Percentiles rank a stretch among this genome's conserved stretches.
phyloP scores from a whole-genome alignment of 2,888 invertebrate species.

The Eulithis prunata region DNA sequence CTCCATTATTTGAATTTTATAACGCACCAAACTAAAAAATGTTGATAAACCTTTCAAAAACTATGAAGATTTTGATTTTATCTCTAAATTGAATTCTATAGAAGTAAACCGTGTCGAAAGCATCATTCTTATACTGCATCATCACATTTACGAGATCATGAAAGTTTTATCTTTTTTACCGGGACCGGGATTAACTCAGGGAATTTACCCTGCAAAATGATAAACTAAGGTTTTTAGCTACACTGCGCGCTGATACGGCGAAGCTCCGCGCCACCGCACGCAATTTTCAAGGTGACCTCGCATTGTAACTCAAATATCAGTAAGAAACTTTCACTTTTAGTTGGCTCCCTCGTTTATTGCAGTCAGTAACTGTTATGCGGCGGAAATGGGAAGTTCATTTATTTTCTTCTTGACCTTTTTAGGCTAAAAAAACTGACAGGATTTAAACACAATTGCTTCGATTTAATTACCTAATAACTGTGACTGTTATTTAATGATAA shows the following conservation, averaged over 20 bases:
- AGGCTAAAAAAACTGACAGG: not conserved
- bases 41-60: not conserved
- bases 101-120: not conserved
- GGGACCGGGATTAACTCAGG: not conserved
- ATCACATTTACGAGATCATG: conserved; percentile 10
- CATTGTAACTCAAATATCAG: no score
- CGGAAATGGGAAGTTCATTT: conserved; percentile 19
- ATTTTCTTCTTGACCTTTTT: conserved; percentile 16
- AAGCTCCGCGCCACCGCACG: no score
- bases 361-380: conserved; percentile 15
- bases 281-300: no score
- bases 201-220: no score
- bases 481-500: no score
- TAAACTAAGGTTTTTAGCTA: no score
- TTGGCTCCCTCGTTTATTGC: conserved; percentile 25
- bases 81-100: conserved; percentile 4
- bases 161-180: conserved; percentile 24
- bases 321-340: no score
- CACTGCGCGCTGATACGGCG: no score
- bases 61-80: not conserved
- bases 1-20: no score
- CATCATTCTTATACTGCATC: conserved; percentile 4
- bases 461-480: no score
- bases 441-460: no score
- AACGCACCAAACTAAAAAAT: not conserved